A percentile compares a stretch with the other conserved stretches of the same genome.
Evolutionary conservation across 2,113 vertebrate genomes (phyloP).

Genomic region (Gnathonemus longibarbis): DNA sequence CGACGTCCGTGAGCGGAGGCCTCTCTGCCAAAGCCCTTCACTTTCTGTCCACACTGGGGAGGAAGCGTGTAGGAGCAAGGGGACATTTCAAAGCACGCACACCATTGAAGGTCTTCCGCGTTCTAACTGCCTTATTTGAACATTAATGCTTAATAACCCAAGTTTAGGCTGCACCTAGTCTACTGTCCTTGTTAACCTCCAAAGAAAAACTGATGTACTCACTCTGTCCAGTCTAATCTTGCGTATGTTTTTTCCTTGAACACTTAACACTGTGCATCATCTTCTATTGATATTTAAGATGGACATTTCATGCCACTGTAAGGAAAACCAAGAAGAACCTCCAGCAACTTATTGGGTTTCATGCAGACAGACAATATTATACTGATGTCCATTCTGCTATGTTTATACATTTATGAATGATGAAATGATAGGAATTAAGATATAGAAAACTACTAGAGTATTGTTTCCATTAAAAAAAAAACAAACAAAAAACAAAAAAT

Average conservation of each 20-base stretch:
- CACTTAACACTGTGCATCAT: conserved; percentile 52
- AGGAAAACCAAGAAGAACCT: conserved; percentile 30
- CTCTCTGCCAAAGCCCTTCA: neutral
- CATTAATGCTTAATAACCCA: neutral
- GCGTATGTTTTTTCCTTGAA: neutral
- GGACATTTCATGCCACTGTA: conserved; percentile 44
- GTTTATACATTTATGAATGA: conserved; percentile 71
- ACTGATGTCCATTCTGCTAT: conserved; percentile 55
- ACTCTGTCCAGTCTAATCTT: neutral
- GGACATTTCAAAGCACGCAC: neutral
- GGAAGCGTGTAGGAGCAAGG: neutral
- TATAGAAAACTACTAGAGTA: conserved; percentile 61
- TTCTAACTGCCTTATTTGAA: conserved; percentile 5
- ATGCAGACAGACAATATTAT: conserved; percentile 47
- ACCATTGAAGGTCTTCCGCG: neutral
- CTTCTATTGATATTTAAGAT: conserved; percentile 21
- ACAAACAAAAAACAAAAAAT: conserved; percentile 19
- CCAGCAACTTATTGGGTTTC: conserved; percentile 22
- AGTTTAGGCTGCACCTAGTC: neutral
- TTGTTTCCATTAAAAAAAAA: conserved; percentile 62
- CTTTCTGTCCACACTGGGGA: neutral
- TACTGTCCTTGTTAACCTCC: neutral
- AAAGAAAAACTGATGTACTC: neutral
- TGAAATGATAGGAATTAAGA: conserved; percentile 34
- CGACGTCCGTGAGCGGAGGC: conserved; percentile 21